Conservation (phyloP, 1,140 invertebrate species). For the Atta cephalotes region DNA sequence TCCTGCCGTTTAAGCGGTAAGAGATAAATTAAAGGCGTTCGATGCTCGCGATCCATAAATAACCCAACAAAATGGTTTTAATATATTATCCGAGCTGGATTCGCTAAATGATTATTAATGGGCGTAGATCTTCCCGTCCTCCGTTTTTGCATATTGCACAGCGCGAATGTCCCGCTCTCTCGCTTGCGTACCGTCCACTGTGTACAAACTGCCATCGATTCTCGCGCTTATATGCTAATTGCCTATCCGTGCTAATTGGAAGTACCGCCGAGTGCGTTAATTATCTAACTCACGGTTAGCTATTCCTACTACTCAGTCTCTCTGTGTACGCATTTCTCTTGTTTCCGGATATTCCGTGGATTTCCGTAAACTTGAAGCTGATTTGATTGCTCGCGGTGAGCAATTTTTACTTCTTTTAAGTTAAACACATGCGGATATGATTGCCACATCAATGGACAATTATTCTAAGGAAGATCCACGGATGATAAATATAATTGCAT, state of each 20-base stretch:
- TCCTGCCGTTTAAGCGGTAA: slow-evolving; percentile 41
- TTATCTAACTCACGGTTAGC: slow-evolving; percentile 71
- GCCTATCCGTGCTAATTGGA: slow-evolving; percentile 66
- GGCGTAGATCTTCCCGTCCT: slow-evolving; percentile 51
- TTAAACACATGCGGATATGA: background rate
- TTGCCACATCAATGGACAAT: background rate
- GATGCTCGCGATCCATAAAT: slow-evolving; percentile 56
- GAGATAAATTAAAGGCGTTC: slow-evolving; percentile 61
- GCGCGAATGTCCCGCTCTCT: slow-evolving; percentile 33
- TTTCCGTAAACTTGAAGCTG: slow-evolving; percentile 48
- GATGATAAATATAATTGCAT: background rate
- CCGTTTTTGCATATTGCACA: slow-evolving; percentile 56
- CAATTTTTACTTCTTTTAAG: background rate
- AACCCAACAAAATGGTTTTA: slow-evolving; percentile 60
- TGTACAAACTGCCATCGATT: slow-evolving; percentile 60
- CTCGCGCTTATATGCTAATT: slow-evolving; percentile 66
- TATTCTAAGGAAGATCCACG: background rate
- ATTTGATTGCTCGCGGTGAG: slow-evolving; percentile 31
- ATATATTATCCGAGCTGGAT: slow-evolving; percentile 54
- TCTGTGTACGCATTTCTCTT: slow-evolving; percentile 34
- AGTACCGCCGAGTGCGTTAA: slow-evolving; percentile 71
- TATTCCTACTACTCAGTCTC: slow-evolving; percentile 52
- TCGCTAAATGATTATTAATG: slow-evolving; percentile 64
- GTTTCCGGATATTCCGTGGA: slow-evolving; percentile 34
- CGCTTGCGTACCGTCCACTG: slow-evolving; percentile 5